Base-by-base conservation (phyloP, 2,113 vertebrate species). In the Tachysurus vachellii region DNA sequence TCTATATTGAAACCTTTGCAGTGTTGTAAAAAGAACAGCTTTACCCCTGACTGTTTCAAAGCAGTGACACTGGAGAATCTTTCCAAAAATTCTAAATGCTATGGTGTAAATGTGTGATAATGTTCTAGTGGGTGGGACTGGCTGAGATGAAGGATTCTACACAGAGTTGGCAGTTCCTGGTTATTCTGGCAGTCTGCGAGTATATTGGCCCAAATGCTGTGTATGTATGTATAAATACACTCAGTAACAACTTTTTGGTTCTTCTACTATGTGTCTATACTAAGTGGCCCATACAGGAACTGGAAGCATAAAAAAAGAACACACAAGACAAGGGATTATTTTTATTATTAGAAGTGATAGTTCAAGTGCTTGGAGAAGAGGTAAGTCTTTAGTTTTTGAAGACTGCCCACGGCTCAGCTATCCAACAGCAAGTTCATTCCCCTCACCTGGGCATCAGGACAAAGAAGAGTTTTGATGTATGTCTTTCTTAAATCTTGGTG, bases 261-360 rank as follows among this genome's bases (percentile, higher is more conserved):
- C 14, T 77, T 1, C 6, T 54, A 76, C 44, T 9, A 2, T 54
- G 13, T 16, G n/a, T 54, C 26, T 77, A n/a, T 14, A 50, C 42
- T 47, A 75, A 75, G 47, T 76, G 73, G 23, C 47, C 71, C 75
- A 77, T 79, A 79, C n/a, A 28, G 26, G n/a, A 13, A 54, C 75
- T 77, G 26, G 8, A 12, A 76, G 23, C 11, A 76, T n/a, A 76
- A n/a, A 77, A 54, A 13, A n/a, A 36, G 17, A 73, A 47, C 70
- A 73, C 42, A 73, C 19, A 23, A 47, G 19, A 47, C 19, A 73
- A 76, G 5, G 6, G 2, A 50, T 53, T n/a, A 36, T 50, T 26
- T 76, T 53, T 42, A 44, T 31, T 56, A 54, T 57, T 23, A 28
- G 28, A 56, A 56, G 42, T 23, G 70, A 23, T 77, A 6, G 19